Percentiles rank a stretch among this genome's conserved stretches.
These are phyloP conservation scores for Caenorhabditis sp. DNA, from an alignment of 2,888 invertebrate genomes.

Conservation along the genomic window DNA sequence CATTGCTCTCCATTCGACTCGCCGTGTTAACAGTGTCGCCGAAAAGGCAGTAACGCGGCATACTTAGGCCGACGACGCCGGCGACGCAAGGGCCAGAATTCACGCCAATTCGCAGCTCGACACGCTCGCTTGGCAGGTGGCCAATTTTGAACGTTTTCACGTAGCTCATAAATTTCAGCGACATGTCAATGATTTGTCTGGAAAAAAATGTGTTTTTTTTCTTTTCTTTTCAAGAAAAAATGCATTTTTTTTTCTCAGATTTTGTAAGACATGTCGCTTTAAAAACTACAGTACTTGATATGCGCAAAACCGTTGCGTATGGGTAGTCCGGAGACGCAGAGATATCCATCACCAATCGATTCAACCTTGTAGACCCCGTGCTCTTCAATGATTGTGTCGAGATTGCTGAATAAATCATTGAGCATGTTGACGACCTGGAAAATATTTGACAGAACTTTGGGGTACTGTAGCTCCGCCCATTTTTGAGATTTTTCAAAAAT, in stretches of 20 bases:
- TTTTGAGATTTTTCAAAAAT: no score
- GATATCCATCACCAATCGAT: conserved; percentile 67
- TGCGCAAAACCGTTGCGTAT: conserved; percentile 56
- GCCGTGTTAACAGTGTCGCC: conserved; percentile 66
- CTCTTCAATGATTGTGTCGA: conserved; percentile 63
- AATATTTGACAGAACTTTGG: background rate
- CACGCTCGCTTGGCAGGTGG: conserved; percentile 57
- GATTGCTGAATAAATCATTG: conserved; percentile 60
- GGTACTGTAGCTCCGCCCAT: no score
- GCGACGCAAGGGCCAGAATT: conserved; percentile 48
- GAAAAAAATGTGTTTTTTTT: background rate
- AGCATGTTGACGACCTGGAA: conserved; percentile 56
- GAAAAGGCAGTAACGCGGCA: conserved; percentile 60
- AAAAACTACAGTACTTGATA: conserved; percentile 21
- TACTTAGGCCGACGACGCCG: conserved; percentile 57
- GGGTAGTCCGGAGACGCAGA: conserved; percentile 66
- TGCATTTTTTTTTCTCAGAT: background rate
- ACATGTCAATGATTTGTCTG: conserved; percentile 14
- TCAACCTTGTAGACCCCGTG: conserved; percentile 67
- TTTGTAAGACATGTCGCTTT: background rate
- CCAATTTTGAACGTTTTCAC: conserved; percentile 45
- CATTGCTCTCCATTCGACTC: conserved; percentile 61
- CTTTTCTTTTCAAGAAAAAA: background rate
- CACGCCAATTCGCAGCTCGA: conserved; percentile 60
- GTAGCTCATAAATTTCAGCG: conserved; percentile 50